Evolutionary conservation across 2,113 vertebrate genomes (phyloP), one percentile per base, ranked within the genome.

Genomic region (Cettia cetti): DNA sequence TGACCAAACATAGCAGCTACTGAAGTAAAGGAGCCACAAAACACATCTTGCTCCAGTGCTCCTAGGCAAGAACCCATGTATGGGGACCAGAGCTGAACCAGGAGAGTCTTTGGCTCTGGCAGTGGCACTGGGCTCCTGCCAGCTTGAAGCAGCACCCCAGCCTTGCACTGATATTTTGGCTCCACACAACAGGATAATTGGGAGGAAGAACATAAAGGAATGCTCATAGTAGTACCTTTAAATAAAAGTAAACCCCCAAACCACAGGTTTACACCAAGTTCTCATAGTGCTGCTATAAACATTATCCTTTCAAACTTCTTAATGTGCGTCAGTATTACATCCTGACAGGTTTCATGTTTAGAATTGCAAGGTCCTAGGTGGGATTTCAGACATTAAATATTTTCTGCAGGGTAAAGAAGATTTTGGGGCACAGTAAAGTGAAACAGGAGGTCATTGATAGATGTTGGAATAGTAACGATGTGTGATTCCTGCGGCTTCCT

Each of bases 361-460:
- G 91, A 85, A n/a, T 47, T 74, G 24, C 78, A 77, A 91, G 54
- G 42, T 90, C 33, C 22, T 61, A 59, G 59, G 66, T 65, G 66
- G 53, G 42, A 65, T 65, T 94, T 96, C 54, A 82, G 81, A 57
- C 1, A 28, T 61, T 65, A 79, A 72, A 72, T 87, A 37, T 70
- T 77, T 93, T 68, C 82, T 88, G 39, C 17, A 42, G 35, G 50
- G 68, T 63, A 75, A 74, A 77, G 54, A 59, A 59, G 39, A 77
- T 90, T 83, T 93, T 52, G 39, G 63, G 42, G 39, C 70, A 40
- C 78, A 65, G 39, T 80, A 52, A 82, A 95, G 88, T 68, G 68
- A 92, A 88, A 77, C 85, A 95, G 85, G 71, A 92, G 61, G 70
- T 90, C 63, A 77, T 65, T 91, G 91, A 87, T 23, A 50, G 53